phyloP scores from a whole-genome alignment of 1,140 invertebrate genomes.

The Sinella curviseta region DNA sequence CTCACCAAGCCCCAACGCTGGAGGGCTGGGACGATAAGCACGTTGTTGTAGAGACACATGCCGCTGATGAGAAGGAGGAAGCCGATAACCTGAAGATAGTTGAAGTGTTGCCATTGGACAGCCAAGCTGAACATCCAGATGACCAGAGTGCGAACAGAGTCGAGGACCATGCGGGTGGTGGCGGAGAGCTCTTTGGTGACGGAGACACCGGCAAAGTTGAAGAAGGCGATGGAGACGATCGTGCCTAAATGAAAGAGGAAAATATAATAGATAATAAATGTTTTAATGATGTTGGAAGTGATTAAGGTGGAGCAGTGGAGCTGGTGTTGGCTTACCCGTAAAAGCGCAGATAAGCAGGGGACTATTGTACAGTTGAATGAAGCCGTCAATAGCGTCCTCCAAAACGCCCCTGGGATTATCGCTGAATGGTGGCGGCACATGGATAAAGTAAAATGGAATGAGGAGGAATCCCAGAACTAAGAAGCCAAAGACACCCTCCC shows the following conservation, averaged over 20 bases:
- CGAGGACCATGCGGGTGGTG: conserved; percentile 88
- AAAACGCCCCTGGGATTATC: conserved; percentile 73
- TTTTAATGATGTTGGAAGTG: not conserved
- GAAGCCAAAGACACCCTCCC: conserved; percentile 91
- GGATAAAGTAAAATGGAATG: conserved; percentile 82
- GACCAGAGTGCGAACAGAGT: conserved; percentile 83
- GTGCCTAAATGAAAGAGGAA: conserved; percentile 63
- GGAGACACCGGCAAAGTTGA: conserved; percentile 92
- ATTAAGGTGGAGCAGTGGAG: not conserved
- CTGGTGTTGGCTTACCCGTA: conserved; percentile 59
- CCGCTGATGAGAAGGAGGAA: conserved; percentile 72
- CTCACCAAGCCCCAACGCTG: conserved; percentile 41
- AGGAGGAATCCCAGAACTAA: conserved; percentile 70
- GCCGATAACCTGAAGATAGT: conserved; percentile 76
- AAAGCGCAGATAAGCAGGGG: conserved; percentile 65
- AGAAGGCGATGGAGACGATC: conserved; percentile 90
- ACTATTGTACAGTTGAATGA: conserved; percentile 75
- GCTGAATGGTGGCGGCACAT: conserved; percentile 71
- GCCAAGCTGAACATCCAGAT: conserved; percentile 81
- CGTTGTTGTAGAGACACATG: conserved; percentile 75
- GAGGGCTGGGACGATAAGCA: conserved; percentile 55
- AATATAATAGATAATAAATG: not conserved
- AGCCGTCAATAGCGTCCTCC: conserved; percentile 82
- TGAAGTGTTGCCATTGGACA: conserved; percentile 76
- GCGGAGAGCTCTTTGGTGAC: conserved; percentile 93